phyloP scores from a whole-genome alignment of 2,797 vertebrate genomes.

The Enteromius mattozi region DNA sequence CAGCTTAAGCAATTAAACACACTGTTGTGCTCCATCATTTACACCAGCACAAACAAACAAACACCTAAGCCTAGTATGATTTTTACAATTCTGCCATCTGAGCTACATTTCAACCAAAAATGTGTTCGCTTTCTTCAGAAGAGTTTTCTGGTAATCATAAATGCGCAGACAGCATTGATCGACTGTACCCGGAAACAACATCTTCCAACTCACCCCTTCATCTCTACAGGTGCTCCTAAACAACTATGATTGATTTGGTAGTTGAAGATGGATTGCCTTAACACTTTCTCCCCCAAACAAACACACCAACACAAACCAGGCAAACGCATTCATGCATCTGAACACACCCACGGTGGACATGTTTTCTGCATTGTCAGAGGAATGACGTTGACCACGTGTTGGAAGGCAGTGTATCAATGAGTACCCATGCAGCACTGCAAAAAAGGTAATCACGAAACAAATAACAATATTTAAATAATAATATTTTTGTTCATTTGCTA shows the following conservation, averaged over 20 bases:
- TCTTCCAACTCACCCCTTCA: neutral
- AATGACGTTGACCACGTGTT: constrained; percentile 47
- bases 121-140: neutral
- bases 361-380: constrained; percentile 50
- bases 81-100: neutral
- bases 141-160: neutral
- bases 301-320: neutral
- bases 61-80: neutral
- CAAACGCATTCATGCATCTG: constrained; percentile 13
- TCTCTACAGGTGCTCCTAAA: constrained; percentile 22
- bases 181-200: neutral
- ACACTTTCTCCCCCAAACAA: constrained; percentile 15
- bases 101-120: constrained; percentile 5
- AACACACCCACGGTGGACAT: constrained; percentile 32
- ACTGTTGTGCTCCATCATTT: neutral
- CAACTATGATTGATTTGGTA: neutral
- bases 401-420: constrained; percentile 23
- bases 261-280: neutral
- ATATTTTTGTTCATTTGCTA: neutral
- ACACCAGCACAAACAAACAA: neutral
- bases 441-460: neutral
- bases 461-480: neutral
- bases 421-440: constrained; percentile 12
- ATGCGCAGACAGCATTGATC: neutral
- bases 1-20: neutral